phyloP scores from a whole-genome alignment of 2,113 vertebrate genomes.

The Podarcis raffonei region DNA sequence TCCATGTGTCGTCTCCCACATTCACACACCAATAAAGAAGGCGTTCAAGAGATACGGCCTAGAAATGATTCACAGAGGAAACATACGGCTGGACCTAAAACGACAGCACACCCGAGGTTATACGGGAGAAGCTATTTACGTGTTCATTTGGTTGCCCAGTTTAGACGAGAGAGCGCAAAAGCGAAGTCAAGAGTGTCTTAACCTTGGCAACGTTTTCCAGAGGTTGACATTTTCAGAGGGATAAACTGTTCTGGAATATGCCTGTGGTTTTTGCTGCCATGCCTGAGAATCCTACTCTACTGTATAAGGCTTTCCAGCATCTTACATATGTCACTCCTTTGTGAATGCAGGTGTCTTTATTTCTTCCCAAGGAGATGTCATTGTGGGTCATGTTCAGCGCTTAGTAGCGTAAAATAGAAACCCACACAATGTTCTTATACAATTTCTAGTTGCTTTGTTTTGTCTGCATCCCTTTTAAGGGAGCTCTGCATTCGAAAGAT shows the following conservation, averaged over 20 bases:
- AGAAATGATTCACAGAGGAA: neutral
- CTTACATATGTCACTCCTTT: neutral
- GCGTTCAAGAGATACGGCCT: no score
- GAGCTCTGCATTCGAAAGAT: neutral
- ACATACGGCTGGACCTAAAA: neutral
- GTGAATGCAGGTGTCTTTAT: neutral
- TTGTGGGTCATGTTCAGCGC: neutral
- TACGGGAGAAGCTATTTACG: neutral
- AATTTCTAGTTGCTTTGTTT: neutral
- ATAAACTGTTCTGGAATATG: neutral
- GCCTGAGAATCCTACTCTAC: neutral
- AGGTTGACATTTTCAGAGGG: conserved; percentile 20
- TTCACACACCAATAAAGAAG: neutral
- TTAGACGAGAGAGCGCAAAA: conserved; percentile 13
- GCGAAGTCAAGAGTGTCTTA: neutral
- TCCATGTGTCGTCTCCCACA: neutral
- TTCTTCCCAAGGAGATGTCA: neutral
- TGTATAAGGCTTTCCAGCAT: neutral
- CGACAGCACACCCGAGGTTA: neutral
- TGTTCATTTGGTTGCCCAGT: neutral
- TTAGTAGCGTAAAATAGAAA: neutral
- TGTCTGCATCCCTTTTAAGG: neutral
- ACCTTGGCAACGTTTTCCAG: conserved; percentile 32
- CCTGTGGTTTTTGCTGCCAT: neutral
- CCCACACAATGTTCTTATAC: neutral